Evolutionary conservation across 2,113 vertebrate genomes (phyloP).

Genomic region (Illadopsis cleaveri): DNA sequence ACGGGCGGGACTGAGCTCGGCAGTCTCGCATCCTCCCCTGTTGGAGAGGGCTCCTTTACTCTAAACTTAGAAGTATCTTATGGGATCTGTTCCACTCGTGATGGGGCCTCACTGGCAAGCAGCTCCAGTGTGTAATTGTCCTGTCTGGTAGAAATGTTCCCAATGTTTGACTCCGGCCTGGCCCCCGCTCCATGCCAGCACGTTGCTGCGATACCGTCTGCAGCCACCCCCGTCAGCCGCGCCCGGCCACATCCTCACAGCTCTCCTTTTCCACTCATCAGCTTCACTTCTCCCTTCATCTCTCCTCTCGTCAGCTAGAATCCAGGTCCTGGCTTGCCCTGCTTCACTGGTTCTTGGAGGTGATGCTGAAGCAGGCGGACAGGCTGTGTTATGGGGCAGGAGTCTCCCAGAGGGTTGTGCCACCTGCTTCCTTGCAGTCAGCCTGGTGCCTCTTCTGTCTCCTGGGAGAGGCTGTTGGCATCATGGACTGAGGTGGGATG

Average conservation of each 20-base stretch:
- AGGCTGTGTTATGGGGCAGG: background rate
- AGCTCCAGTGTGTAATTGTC: constrained; percentile 49
- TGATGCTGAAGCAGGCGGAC: background rate
- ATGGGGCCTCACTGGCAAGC: constrained; percentile 58
- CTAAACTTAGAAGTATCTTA: constrained; percentile 67
- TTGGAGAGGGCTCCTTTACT: constrained; percentile 48
- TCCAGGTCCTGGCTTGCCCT: background rate
- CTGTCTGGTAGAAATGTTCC: constrained; percentile 65
- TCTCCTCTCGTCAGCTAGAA: rapidly evolving
- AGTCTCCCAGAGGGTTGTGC: background rate
- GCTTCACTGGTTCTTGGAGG: background rate
- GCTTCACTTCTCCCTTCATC: background rate
- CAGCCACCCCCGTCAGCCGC: background rate
- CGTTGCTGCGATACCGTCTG: constrained; percentile 11
- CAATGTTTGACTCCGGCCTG: constrained; percentile 50
- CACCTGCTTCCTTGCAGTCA: background rate
- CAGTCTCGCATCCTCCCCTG: constrained; percentile 21
- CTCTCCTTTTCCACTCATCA: background rate
- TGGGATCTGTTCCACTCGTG: constrained; percentile 58
- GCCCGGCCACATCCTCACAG: background rate
- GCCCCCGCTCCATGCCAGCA: constrained; percentile 23
- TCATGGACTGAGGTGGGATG: background rate
- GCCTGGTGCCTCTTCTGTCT: background rate
- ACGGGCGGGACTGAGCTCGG: background rate
- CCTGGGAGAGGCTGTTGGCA: background rate